Evolutionary conservation across 2,888 invertebrate genomes (phyloP), one percentile per base, ranked within the genome.

Genomic region (Euproctis similis): DNA sequence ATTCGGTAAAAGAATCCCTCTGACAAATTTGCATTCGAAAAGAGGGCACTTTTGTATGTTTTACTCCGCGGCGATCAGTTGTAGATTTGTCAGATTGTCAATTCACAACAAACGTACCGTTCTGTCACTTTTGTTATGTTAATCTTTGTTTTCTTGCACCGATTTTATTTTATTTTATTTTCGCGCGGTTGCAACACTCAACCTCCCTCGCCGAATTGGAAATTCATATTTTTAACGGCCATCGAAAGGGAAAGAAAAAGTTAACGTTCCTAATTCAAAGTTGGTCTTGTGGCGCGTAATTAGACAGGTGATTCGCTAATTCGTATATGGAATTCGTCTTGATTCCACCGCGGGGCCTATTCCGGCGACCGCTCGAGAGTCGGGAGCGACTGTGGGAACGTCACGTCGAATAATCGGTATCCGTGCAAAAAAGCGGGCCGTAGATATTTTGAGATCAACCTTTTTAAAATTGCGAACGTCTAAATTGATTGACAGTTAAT

Each of bases 231-330:
- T 38, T 28, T 31, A 36, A 34, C 42, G 41, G 46, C 42, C 26
- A 12, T 46, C 22, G 35, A 30, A n/a, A 34, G 12, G 46, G 26
- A 25, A 36, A 47, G 26, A 38, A 47, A 43, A 39, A 43, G 33
- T 24, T 42, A 46, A 46, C 46, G 63, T 66, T 61, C 62, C 61
- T 44, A 60, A 59, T 68, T 66, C 55, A 40, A 62, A 57, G 65
- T 66, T 64, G 59, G 53, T 52, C 58, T 51, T 53, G 52, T 43
- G 43, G 48, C 55, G 53, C 55, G 67, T 76, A 81, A 81, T 81
- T 80, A 78, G 80, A 77, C 81, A 81, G 81, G 80, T 80, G 80
- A 81, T 77, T 76, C 76, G 75, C 72, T 82, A 80, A 82, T 82
- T 78, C 76, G 62, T 53, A 63, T 63, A 67, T 69, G 64, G 82